Conservation (phyloP, 2,888 invertebrate genomes). For the Tipula lateralis region DNA sequence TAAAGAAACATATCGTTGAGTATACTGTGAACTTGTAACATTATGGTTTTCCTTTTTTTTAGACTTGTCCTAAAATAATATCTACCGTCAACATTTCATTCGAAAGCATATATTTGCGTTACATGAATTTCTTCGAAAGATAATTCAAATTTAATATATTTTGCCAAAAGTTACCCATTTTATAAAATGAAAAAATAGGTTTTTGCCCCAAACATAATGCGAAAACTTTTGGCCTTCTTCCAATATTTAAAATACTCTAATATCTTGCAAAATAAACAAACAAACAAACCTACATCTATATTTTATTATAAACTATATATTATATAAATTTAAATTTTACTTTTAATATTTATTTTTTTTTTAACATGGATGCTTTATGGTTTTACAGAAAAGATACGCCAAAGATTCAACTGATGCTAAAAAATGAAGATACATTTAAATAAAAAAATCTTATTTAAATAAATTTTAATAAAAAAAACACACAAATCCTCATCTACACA, state of each 20-base stretch:
- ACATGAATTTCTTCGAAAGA: too few species aligned
- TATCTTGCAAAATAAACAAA: too few species aligned
- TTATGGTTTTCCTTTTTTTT: too few species aligned
- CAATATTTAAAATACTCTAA: conserved; percentile 9
- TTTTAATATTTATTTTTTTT: conserved; percentile 7
- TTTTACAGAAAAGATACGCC: conserved; percentile 53
- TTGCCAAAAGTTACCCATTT: neutral
- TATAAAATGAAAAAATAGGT: neutral
- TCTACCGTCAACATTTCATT: neutral
- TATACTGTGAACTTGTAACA: too few species aligned
- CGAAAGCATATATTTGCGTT: neutral
- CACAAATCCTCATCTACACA: neutral
- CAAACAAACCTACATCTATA: neutral
- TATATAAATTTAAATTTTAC: neutral
- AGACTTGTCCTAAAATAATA: too few species aligned
- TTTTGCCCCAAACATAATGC: neutral
- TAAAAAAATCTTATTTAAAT: neutral
- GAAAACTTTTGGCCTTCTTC: neutral
- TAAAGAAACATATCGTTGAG: too few species aligned
- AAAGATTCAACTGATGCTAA: conserved; percentile 43
- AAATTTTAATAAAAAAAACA: conserved; percentile 26
- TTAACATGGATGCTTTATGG: conserved; percentile 29
- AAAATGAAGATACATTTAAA: conserved; percentile 38
- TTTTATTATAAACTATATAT: neutral
- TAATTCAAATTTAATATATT: neutral